Conservation (phyloP, 2,113 vertebrate genomes). For the Leptodactylus fuscus region DNA sequence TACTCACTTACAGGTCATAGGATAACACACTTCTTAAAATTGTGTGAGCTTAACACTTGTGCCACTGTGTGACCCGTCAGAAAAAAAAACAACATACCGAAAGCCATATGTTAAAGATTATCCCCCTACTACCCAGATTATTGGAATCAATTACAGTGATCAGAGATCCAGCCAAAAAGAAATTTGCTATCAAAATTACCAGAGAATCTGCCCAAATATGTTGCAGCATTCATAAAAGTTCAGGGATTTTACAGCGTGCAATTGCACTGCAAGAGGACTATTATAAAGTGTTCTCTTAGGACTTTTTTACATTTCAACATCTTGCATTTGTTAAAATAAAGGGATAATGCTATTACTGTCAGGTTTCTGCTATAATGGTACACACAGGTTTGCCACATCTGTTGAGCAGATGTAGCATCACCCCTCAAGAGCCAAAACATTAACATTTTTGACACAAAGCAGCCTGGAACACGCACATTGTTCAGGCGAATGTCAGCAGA, state of each 20-base stretch:
- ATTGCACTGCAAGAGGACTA: slow-evolving; percentile 27
- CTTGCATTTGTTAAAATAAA: slow-evolving; percentile 60
- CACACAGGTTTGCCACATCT: slow-evolving; percentile 59
- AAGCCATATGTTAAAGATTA: slow-evolving; percentile 35
- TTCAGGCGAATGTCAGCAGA: slow-evolving; percentile 40
- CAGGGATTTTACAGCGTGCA: slow-evolving; percentile 30
- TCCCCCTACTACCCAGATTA: not conserved
- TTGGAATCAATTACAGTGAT: slow-evolving; percentile 25
- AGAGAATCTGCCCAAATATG: slow-evolving; percentile 33
- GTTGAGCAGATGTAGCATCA: slow-evolving; percentile 55
- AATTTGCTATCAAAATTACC: slow-evolving; percentile 37
- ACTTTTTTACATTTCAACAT: slow-evolving; percentile 54
- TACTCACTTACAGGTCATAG: slow-evolving; percentile 18
- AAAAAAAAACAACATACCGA: slow-evolving; percentile 4
- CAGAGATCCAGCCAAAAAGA: slow-evolving; percentile 3
- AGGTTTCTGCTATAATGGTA: slow-evolving; percentile 43
- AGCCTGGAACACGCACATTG: slow-evolving; percentile 53
- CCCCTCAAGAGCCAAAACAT: slow-evolving; percentile 52
- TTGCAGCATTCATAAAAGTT: slow-evolving; percentile 26
- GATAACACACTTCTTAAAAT: slow-evolving; percentile 10
- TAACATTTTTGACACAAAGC: slow-evolving; percentile 60
- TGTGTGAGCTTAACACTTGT: slow-evolving; percentile 42
- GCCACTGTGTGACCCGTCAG: slow-evolving; percentile 26
- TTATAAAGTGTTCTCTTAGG: slow-evolving; percentile 56
- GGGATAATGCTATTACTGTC: slow-evolving; percentile 61